Evolutionary conservation across 2,113 vertebrate genomes (phyloP).

Genomic region (Prunella fulvescens): DNA sequence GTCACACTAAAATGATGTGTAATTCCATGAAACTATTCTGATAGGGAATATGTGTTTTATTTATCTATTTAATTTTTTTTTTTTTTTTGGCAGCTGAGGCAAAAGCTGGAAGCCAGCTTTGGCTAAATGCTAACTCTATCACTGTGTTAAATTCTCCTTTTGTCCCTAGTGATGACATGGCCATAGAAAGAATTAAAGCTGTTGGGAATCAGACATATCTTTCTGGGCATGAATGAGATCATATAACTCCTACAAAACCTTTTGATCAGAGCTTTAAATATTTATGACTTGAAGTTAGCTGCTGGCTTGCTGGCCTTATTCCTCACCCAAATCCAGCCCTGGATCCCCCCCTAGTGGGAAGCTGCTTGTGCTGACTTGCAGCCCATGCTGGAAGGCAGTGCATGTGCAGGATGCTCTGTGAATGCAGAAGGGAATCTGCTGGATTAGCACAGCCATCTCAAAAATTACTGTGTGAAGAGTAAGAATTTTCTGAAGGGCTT

Average conservation of each 20-base stretch:
- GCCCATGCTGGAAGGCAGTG: background rate
- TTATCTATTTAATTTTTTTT: background rate
- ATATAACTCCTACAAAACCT: background rate
- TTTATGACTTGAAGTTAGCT: background rate
- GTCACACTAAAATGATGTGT: background rate
- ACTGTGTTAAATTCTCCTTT: background rate
- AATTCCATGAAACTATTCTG: background rate
- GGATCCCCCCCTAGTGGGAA: conserved; percentile 38
- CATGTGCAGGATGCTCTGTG: background rate
- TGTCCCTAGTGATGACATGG: background rate
- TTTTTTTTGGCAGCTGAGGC: background rate
- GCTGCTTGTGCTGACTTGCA: background rate
- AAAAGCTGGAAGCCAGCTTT: background rate
- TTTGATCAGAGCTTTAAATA: background rate
- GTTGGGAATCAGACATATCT: background rate
- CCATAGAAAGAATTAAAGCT: background rate
- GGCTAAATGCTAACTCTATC: background rate
- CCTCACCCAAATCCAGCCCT: background rate
- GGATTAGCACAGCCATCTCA: background rate
- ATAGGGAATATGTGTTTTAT: background rate
- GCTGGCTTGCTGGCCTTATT: background rate
- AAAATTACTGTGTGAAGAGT: background rate
- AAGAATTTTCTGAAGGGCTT: background rate
- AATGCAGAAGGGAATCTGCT: background rate
- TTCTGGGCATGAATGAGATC: background rate